phyloP scores from a whole-genome alignment of 2,797 vertebrate genomes.

The Gephyroberyx darwinii region DNA sequence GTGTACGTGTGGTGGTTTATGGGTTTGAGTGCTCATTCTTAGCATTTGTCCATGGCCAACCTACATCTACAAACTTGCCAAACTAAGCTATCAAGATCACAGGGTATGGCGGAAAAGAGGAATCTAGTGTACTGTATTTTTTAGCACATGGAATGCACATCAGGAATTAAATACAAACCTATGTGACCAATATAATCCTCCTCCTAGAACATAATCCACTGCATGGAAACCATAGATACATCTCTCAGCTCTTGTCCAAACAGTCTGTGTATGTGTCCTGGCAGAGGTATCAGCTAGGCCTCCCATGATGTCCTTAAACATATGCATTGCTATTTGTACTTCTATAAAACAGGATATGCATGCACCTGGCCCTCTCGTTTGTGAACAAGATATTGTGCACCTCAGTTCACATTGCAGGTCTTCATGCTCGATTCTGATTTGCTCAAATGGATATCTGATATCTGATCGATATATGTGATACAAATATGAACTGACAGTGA shows the following conservation, averaged over 20 bases:
- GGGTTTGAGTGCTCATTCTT: neutral
- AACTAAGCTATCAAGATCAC: too few relatives aligned
- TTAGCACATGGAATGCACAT: neutral
- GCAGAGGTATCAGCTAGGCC: neutral
- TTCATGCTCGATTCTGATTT: too few relatives aligned
- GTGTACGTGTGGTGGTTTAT: neutral
- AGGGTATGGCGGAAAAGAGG: too few relatives aligned
- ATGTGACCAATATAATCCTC: neutral
- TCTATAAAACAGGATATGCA: too few relatives aligned
- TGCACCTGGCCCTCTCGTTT: too few relatives aligned
- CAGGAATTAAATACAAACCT: neutral
- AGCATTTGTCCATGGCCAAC: neutral
- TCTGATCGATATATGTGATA: too few relatives aligned
- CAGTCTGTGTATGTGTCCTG: neutral
- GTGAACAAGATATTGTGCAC: neutral
- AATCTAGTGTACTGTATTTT: neutral
- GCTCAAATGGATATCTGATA: too few relatives aligned
- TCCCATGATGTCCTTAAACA: conserved; percentile 12
- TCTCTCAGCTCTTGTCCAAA: conserved; percentile 4
- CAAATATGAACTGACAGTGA: too few relatives aligned
- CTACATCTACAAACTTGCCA: too few relatives aligned
- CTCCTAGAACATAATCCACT: neutral
- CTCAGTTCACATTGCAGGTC: neutral
- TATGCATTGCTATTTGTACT: conserved; percentile 2
- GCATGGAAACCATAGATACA: conserved; percentile 12